A percentile compares a stretch with the other conserved stretches of the same genome.
phyloP scores from a whole-genome alignment of 2,888 invertebrate species.

The Ornithoptera alexandrae region DNA sequence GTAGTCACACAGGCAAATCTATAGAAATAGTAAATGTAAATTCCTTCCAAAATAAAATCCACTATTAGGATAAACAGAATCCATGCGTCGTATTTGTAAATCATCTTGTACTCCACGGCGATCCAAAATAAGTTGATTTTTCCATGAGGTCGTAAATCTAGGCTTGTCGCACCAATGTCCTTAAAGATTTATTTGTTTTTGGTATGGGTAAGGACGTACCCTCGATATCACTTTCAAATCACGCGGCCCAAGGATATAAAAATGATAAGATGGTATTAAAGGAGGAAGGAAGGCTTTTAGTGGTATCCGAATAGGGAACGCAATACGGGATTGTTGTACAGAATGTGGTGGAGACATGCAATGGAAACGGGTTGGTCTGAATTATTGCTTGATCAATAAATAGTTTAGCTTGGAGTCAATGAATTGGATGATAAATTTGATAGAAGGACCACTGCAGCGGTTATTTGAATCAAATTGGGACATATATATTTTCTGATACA shows the following conservation, averaged over 20 bases:
- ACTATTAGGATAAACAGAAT: too few species aligned
- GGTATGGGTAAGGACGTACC: constrained; percentile 56
- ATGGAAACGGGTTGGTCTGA: constrained; percentile 39
- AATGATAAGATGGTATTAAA: constrained; percentile 68
- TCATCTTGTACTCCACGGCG: constrained; percentile 1
- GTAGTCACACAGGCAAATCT: too few species aligned
- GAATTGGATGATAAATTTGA: too few species aligned
- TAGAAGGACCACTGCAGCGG: too few species aligned
- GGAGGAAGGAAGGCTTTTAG: constrained; percentile 53
- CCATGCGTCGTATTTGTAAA: too few species aligned
- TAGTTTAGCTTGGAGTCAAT: too few species aligned
- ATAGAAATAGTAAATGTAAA: too few species aligned
- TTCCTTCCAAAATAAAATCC: too few species aligned
- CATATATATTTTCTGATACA: too few species aligned
- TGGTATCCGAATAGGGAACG: constrained; percentile 41
- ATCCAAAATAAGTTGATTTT: constrained; percentile 16
- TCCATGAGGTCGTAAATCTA: constrained; percentile 24
- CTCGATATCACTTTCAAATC: constrained; percentile 53
- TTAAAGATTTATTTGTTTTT: constrained; percentile 53
- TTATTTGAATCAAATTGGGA: too few species aligned
- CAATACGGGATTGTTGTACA: constrained; percentile 37
- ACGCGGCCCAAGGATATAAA: constrained; percentile 63
- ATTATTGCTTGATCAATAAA: constrained; percentile 40
- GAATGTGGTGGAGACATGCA: constrained; percentile 58
- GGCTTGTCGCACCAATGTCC: constrained; percentile 33